phyloP scores from a whole-genome alignment of 1,140 invertebrate species.

The Forficula auricularia region DNA sequence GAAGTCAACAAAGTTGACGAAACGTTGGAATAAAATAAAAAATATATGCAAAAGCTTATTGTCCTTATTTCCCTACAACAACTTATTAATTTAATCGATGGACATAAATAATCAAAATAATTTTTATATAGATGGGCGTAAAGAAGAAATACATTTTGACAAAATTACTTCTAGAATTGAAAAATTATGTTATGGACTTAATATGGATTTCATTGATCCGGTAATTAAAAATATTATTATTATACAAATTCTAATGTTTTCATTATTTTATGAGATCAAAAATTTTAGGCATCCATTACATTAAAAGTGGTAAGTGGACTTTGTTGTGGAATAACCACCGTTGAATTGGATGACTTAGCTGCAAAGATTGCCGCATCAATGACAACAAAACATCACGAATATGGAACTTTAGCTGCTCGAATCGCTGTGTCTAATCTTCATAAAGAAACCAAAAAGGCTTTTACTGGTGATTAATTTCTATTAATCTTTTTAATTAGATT shows the following conservation, averaged over 20 bases:
- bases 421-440: conserved; percentile 53
- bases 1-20: too few relatives aligned
- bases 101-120: too few relatives aligned
- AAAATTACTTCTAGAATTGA: conserved; percentile 46
- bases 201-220: conserved; percentile 44
- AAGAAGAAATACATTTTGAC: conserved; percentile 28
- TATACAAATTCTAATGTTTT: neutral
- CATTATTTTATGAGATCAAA: neutral
- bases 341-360: conserved; percentile 48
- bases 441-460: conserved; percentile 38
- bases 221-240: conserved; percentile 20
- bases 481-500: too few relatives aligned
- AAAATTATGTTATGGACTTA: conserved; percentile 45
- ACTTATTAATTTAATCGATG: too few relatives aligned
- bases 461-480: too few relatives aligned
- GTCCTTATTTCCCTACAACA: too few relatives aligned
- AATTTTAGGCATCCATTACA: conserved; percentile 19
- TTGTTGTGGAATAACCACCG: conserved; percentile 44
- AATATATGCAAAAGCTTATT: too few relatives aligned
- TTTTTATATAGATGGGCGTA: too few relatives aligned
- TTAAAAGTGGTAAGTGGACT: conserved; percentile 38
- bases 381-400: conserved; percentile 49
- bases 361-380: conserved; percentile 49
- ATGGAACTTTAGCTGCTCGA: conserved; percentile 44
- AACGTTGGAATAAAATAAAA: too few relatives aligned